phyloP scores from a whole-genome alignment of 2,888 invertebrate genomes.

The Lagria hirta region DNA sequence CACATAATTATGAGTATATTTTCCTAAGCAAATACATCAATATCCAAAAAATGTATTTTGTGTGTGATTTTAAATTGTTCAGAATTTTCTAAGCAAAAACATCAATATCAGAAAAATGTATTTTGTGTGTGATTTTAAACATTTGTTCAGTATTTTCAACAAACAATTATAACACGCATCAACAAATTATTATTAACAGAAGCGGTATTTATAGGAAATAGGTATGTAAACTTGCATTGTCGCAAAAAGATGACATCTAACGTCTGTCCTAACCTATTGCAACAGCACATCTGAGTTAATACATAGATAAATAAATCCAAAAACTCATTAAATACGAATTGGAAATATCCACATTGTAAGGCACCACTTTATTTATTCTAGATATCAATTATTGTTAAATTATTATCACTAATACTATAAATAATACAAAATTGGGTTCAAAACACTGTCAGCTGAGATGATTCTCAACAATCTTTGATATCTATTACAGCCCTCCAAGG shows the following conservation, averaged over 20 bases:
- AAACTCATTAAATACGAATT: slow-evolving; percentile 6
- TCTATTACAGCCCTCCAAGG: too few relatives aligned
- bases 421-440: too few relatives aligned
- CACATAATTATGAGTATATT: slow-evolving; percentile 36
- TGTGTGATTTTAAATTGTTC: slow-evolving; percentile 19
- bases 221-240: slow-evolving; percentile 14
- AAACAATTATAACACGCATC: slow-evolving; percentile 19
- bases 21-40: slow-evolving; percentile 34
- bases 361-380: too few relatives aligned
- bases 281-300: slow-evolving; percentile 20
- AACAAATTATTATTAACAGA: slow-evolving; percentile 29
- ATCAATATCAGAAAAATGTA: slow-evolving; percentile 25
- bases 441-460: too few relatives aligned
- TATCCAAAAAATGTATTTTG: slow-evolving; percentile 22
- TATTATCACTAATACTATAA: too few relatives aligned
- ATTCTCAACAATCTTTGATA: too few relatives aligned
- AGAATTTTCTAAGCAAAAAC: slow-evolving; percentile 35
- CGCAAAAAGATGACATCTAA: slow-evolving; percentile 25
- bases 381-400: too few relatives aligned
- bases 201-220: slow-evolving; percentile 25
- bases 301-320: slow-evolving; percentile 13
- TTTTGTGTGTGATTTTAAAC: slow-evolving; percentile 22
- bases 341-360: slow-evolving; percentile 15
- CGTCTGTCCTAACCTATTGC: slow-evolving; percentile 22
- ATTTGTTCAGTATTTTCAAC: slow-evolving; percentile 13